Conservation (phyloP, 2,797 vertebrate species). For the Chaetodon trifasciatus region DNA sequence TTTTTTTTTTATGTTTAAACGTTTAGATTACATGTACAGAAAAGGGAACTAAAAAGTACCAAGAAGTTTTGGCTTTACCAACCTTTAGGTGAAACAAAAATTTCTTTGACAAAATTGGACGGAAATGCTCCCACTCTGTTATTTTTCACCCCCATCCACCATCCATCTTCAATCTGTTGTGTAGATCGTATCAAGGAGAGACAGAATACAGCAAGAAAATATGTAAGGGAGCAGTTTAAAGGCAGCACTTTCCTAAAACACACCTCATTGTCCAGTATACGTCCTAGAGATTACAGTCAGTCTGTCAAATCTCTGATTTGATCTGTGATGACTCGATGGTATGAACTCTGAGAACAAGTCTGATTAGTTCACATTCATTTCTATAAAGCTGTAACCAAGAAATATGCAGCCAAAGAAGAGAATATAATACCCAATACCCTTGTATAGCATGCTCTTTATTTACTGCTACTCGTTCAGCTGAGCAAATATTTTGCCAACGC, state of each 20-base stretch:
- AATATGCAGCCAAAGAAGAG: not conserved
- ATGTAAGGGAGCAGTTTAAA: not conserved
- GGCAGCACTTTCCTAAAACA: not conserved
- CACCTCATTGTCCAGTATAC: not conserved
- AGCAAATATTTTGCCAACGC: conserved; percentile 9
- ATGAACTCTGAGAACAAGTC: conserved; percentile 22
- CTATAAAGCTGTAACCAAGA: not conserved
- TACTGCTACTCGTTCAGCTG: not conserved
- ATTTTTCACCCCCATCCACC: conserved; percentile 92
- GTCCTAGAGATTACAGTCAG: not conserved
- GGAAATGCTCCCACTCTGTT: conserved; percentile 90
- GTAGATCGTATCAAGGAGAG: not conserved
- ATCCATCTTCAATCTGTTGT: conserved; percentile 93
- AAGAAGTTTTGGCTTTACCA: not conserved
- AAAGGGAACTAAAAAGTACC: not conserved
- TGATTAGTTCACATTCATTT: conserved; percentile 5
- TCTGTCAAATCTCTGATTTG: not conserved
- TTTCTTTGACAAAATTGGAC: conserved; percentile 92
- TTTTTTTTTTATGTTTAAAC: not conserved
- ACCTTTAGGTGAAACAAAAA: conserved; percentile 82
- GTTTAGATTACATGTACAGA: not conserved
- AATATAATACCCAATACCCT: not conserved
- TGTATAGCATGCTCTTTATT: not conserved
- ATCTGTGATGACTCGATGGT: not conserved
- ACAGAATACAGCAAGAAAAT: not conserved